Percentiles rank a stretch among this genome's conserved stretches.
These are phyloP conservation scores for Sorex fumeus DNA, from an alignment of 2,113 vertebrate genomes.

Conservation along the genomic window DNA sequence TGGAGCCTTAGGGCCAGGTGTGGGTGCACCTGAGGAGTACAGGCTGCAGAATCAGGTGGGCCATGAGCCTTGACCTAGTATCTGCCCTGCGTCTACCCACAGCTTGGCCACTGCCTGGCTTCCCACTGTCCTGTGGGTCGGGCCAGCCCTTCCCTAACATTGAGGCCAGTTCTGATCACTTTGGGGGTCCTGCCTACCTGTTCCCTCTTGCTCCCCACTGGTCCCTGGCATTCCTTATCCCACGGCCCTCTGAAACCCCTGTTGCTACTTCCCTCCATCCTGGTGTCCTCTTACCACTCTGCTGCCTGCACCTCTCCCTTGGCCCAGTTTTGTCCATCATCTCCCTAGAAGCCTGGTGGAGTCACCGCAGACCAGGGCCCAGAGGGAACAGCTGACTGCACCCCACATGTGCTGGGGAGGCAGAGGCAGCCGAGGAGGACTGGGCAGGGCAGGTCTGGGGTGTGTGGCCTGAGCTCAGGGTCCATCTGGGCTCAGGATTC, in stretches of 20 bases:
- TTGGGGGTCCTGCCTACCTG: neutral
- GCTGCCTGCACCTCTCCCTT: too few relatives aligned
- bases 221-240: too few relatives aligned
- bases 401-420: too few relatives aligned
- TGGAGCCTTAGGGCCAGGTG: too few relatives aligned
- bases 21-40: too few relatives aligned
- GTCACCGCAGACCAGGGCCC: neutral
- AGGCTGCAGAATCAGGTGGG: too few relatives aligned
- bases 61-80: too few relatives aligned
- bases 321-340: neutral
- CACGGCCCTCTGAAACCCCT: too few relatives aligned
- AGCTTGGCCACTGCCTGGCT: neutral
- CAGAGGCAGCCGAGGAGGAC: neutral
- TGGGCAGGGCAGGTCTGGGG: neutral
- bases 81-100: too few relatives aligned
- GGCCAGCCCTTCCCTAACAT: neutral
- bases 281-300: neutral
- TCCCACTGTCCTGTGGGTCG: too few relatives aligned
- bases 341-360: neutral
- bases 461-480: too few relatives aligned
- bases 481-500: neutral
- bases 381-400: neutral
- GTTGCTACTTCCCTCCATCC: neutral
- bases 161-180: neutral
- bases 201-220: too few relatives aligned